A percentile compares a stretch with the other conserved stretches of the same genome.
Evolutionary conservation across 1,140 invertebrate genomes (phyloP).

Genomic region (Eumaeus atala): DNA sequence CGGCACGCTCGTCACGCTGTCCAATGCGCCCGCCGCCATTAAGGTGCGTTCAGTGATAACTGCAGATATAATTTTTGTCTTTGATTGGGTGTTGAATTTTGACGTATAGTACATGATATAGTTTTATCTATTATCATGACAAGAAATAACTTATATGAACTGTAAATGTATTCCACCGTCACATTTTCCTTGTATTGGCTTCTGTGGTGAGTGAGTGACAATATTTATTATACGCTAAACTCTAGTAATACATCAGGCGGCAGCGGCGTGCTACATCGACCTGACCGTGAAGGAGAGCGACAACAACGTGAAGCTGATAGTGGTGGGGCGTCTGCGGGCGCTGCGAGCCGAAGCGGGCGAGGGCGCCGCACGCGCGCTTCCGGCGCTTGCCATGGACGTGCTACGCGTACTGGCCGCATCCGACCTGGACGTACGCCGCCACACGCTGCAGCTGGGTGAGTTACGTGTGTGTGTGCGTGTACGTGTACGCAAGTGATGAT

Average conservation of each 20-base stretch:
- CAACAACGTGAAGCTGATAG: conserved; percentile 99
- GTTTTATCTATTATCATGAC: too few species aligned
- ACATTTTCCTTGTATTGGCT: too few species aligned
- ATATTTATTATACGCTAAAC: conserved; percentile 4
- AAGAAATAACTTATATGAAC: too few species aligned
- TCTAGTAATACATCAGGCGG: conserved; percentile 79
- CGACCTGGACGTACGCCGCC: conserved; percentile 94
- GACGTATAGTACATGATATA: too few species aligned
- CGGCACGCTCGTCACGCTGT: conserved; percentile 99
- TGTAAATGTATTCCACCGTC: too few species aligned
- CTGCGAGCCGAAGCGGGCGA: conserved; percentile 91
- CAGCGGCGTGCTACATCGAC: conserved; percentile 98
- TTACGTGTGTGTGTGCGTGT: not conserved
- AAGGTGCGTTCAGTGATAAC: conserved; percentile 83
- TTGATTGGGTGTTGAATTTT: too few species aligned
- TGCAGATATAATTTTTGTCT: too few species aligned
- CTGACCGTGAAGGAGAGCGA: conserved; percentile 99
- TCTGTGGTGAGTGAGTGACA: too few species aligned
- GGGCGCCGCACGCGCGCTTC: conserved; percentile 93
- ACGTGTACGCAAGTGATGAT: too few species aligned
- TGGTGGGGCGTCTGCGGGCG: conserved; percentile 93
- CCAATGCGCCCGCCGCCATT: conserved; percentile 96
- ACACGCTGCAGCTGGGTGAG: conserved; percentile 85
- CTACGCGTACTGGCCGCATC: conserved; percentile 93
- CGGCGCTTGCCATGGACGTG: conserved; percentile 99